These are phyloP conservation scores for Arge pagana DNA, from an alignment of 2,888 invertebrate genomes.

Conservation along the genomic window DNA sequence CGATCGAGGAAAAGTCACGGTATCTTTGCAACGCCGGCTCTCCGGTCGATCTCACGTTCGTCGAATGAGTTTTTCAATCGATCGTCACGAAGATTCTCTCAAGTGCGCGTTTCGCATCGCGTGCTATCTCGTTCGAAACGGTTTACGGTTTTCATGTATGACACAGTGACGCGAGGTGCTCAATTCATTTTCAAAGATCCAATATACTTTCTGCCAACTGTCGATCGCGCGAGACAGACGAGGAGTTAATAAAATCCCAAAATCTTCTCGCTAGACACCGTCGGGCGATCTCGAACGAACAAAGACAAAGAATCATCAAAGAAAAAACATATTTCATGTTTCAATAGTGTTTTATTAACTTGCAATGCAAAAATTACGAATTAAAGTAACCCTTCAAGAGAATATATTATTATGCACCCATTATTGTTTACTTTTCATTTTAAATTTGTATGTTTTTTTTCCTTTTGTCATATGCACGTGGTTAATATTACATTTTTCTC, in stretches of 20 bases:
- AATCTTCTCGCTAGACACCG: constrained; percentile 2
- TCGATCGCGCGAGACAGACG: too few species aligned
- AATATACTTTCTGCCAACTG: too few species aligned
- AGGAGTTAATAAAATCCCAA: neutral
- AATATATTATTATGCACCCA: constrained; percentile 23
- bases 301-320: constrained; percentile 6
- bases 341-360: constrained; percentile 22
- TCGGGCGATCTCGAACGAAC: constrained; percentile 12
- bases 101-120: too few species aligned
- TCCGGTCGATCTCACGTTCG: too few species aligned
- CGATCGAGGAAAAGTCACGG: too few species aligned
- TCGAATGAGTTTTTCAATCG: too few species aligned
- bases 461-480: constrained; percentile 22
- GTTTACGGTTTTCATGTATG: constrained; percentile 18
- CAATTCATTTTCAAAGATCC: constrained; percentile 9
- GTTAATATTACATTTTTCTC: constrained; percentile 20
- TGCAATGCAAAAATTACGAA: constrained; percentile 22
- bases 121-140: too few species aligned
- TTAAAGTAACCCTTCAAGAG: constrained; percentile 21
- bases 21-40: too few species aligned
- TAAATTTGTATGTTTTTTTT: constrained; percentile 3
- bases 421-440: constrained; percentile 19
- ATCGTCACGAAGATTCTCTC: too few species aligned
- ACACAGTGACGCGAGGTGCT: constrained; percentile 19
- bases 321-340: constrained; percentile 9